Evolutionary conservation across 2,797 vertebrate genomes (phyloP).

Genomic region (Cirrhinus mrigala): DNA sequence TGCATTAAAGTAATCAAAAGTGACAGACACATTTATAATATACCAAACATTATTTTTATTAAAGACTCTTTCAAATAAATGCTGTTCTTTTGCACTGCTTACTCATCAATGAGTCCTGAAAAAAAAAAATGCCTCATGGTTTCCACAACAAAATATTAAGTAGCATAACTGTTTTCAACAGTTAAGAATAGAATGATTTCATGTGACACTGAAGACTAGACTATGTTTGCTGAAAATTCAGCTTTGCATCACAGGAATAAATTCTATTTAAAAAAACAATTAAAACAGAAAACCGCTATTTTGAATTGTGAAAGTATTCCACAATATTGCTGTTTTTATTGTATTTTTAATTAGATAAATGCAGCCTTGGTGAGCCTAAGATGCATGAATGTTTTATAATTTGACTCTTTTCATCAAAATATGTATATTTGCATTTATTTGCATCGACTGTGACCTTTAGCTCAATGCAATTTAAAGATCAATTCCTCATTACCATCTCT

Average conservation of each 20-base stretch:
- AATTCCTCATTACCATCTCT: background rate
- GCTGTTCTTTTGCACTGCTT: no score
- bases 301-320: background rate
- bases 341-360: background rate
- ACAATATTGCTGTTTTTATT: background rate
- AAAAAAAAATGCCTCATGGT: background rate
- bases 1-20: background rate
- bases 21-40: background rate
- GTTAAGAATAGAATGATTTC: background rate
- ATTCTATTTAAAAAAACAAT: background rate
- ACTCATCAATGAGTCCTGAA: background rate
- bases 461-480: slow-evolving; percentile 17
- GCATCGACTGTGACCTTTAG: background rate
- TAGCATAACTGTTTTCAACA: background rate
- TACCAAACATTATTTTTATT: background rate
- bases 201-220: background rate
- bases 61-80: background rate
- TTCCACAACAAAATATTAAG: background rate
- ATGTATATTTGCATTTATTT: background rate
- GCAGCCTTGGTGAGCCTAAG: background rate
- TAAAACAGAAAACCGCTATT: background rate
- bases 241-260: background rate
- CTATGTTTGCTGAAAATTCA: background rate
- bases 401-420: background rate
- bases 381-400: background rate